Base-by-base conservation (phyloP, 2,888 invertebrate species). In the Papilio protenor region DNA sequence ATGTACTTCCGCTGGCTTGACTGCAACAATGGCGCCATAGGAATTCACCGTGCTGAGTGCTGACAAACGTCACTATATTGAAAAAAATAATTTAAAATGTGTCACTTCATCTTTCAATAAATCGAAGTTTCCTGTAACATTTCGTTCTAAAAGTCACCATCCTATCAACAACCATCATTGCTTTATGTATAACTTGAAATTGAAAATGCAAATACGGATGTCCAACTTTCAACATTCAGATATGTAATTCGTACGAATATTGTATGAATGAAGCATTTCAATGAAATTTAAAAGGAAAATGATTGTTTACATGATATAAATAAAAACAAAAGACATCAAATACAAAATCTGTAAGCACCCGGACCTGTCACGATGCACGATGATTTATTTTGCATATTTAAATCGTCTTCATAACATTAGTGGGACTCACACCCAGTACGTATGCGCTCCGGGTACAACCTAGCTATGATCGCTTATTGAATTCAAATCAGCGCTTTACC, bases 1-100 rank as follows among this genome's bases (percentile, higher is more conserved):
- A 94, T 94, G 90, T 89, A 93, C 92, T 94, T 94, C 94, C 94
- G 94, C 87, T 87, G 87, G 80, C 85, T 87, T 87, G 87, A 80
- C 85, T 82, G 84, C 85, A 86, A 88, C 88, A 87, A 88, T 86
- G 88, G 86, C 85, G 82, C 86, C 84, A 81, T 87, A 85, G 61
- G 45, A 71, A 69, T 79, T 71, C 47, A 40, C 33, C 55, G 8
- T 47, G 18, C 47, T 71, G 23, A 71, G 18, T 14, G 16, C 47
- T 21, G 14, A 21, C 12, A 66, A 66, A 66, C 52, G 21, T 74
- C 12, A 23, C 23, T 10, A 74, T 74, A 47, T 16, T 27, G 27
- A 74, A 61, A 57, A 49, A 72, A 18, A 8, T 33, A 61, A 27
- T 14, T 16, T 3, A 27, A 61, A 61, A 61, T 16, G 16, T 33